Conservation (phyloP, 2,888 invertebrate genomes). For the Drosophila picticornis region DNA sequence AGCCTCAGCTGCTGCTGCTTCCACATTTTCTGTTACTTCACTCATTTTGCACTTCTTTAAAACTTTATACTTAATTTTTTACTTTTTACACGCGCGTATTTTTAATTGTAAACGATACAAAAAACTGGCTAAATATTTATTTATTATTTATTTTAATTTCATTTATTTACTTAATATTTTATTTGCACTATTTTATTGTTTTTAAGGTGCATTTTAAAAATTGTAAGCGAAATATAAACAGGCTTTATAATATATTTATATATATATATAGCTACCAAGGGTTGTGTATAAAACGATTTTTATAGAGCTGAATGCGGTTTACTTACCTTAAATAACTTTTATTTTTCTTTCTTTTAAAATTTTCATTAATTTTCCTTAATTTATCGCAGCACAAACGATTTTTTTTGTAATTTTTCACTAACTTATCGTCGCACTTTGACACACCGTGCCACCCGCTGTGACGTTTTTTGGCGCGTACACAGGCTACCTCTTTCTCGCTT, state of each 20-base stretch:
- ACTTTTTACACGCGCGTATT: slow-evolving; percentile 61
- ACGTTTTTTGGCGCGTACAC: slow-evolving; percentile 67
- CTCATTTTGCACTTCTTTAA: slow-evolving; percentile 74
- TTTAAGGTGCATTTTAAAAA: background rate
- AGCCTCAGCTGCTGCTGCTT: slow-evolving; percentile 17
- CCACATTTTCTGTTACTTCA: slow-evolving; percentile 51
- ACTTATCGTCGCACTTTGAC: background rate
- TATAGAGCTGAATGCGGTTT: slow-evolving; percentile 23
- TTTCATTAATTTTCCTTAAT: slow-evolving; percentile 15
- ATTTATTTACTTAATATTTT: background rate
- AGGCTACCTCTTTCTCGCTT: slow-evolving; percentile 45
- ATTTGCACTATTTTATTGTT: background rate
- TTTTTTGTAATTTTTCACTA: slow-evolving; percentile 16
- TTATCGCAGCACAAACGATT: slow-evolving; percentile 10
- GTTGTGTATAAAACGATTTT: background rate
- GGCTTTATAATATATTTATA: background rate
- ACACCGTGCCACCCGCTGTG: slow-evolving; percentile 51
- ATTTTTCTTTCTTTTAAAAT: slow-evolving; percentile 3
- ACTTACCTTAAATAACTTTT: slow-evolving; percentile 55
- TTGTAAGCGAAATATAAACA: background rate
- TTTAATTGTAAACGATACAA: slow-evolving; percentile 39
- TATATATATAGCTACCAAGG: slow-evolving; percentile 1
- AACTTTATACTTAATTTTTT: slow-evolving; percentile 17
- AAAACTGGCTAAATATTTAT: slow-evolving; percentile 21
- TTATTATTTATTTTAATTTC: background rate